Percentiles rank a stretch among this genome's conserved stretches.
Conservation (phyloP, 1,140 invertebrate species). For the Brachionus plicatilis region DNA sequence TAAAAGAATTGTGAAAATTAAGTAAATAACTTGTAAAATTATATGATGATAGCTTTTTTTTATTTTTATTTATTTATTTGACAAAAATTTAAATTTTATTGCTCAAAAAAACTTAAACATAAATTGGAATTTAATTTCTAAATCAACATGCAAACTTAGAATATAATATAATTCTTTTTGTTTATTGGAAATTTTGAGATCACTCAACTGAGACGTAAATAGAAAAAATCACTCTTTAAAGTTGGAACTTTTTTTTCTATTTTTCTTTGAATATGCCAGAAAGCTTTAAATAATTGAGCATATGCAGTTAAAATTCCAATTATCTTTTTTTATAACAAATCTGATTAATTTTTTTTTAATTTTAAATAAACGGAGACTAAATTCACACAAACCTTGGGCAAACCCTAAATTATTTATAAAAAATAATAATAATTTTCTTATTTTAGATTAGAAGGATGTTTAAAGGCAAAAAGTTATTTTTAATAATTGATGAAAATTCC, state of each 20-base stretch:
- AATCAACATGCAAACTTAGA: background rate
- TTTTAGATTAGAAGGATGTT: too few species aligned
- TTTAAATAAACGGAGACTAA: too few species aligned
- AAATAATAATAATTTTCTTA: too few species aligned
- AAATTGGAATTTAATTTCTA: background rate
- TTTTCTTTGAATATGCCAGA: background rate
- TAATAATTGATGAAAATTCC: too few species aligned
- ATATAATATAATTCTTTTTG: background rate
- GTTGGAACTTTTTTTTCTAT: background rate
- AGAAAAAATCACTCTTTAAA: background rate
- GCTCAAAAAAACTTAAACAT: background rate
- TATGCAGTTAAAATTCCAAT: background rate
- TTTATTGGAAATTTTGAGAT: background rate
- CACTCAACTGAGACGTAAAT: background rate
- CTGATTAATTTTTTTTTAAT: background rate
- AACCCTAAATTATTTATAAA: too few species aligned
- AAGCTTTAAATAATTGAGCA: background rate
- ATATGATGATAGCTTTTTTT: background rate
- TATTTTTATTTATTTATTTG: background rate
- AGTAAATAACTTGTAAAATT: background rate
- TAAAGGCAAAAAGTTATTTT: too few species aligned
- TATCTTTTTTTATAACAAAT: background rate
- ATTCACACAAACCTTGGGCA: too few species aligned
- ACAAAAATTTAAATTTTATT: background rate
- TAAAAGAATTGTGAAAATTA: background rate